phyloP scores from a whole-genome alignment of 2,888 invertebrate species.

The Anthrax anthrax region DNA sequence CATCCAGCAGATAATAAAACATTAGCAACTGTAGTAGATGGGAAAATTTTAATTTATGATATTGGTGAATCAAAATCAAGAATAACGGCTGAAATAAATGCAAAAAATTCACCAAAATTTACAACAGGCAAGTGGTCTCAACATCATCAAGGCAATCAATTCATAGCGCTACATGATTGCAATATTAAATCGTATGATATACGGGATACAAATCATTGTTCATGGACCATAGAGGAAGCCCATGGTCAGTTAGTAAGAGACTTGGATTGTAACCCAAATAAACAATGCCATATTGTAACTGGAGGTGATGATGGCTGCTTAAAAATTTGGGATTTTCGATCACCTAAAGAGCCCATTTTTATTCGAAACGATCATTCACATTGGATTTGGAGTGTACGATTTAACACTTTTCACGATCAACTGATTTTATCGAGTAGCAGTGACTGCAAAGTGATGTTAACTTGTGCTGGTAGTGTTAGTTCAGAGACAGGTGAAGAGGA shows the following conservation, averaged over 20 bases:
- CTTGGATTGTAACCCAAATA: slow-evolving; percentile 95
- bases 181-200: slow-evolving; percentile 80
- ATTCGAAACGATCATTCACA: slow-evolving; percentile 74
- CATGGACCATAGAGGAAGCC: slow-evolving; percentile 73
- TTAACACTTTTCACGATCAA: slow-evolving; percentile 96
- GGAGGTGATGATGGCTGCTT: slow-evolving; percentile 93
- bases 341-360: slow-evolving; percentile 62
- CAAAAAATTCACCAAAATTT: slow-evolving; percentile 63
- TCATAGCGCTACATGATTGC: slow-evolving; percentile 76
- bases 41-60: slow-evolving; percentile 64
- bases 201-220: slow-evolving; percentile 54
- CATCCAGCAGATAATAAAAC: slow-evolving; percentile 65
- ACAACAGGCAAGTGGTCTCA: slow-evolving; percentile 90
- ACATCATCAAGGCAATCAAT: slow-evolving; percentile 55
- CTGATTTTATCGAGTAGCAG: slow-evolving; percentile 86
- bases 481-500: slow-evolving; percentile 51
- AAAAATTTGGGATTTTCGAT: slow-evolving; percentile 93
- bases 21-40: slow-evolving; percentile 63
- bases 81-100: slow-evolving; percentile 38
- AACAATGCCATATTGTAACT: slow-evolving; percentile 83
- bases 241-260: slow-evolving; percentile 82
- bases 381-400: slow-evolving; percentile 90
- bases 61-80: slow-evolving; percentile 40
- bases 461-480: slow-evolving; percentile 75
- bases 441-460: slow-evolving; percentile 81